Base-by-base conservation (phyloP, 2,888 invertebrate genomes). In the Xylophagus ater region DNA sequence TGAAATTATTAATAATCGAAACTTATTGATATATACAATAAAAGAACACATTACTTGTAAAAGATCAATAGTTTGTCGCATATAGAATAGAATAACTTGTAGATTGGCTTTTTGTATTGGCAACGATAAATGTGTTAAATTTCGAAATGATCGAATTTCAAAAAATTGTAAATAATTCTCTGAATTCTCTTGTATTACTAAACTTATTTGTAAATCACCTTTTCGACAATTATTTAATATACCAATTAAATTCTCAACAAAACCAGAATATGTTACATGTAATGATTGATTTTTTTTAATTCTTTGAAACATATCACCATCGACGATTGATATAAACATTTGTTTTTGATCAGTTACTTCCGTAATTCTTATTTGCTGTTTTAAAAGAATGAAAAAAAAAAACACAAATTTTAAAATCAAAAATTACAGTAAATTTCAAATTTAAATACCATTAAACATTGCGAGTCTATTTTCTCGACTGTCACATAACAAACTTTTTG, bases 311-410 rank as follows among this genome's bases (percentile, higher is more conserved):
- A 55, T 55, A 12, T 51, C 46, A 19, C 54, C 53, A 41, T 64
- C 64, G 12, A 64, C 55, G 0, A 61, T 64, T 3, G 59, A 57
- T n/a, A 63, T 56, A 32, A 57, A 64, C 59, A 64, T 59, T 33
- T 55, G 58, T 0, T 58, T 52, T 19, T 58, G 57, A 46, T 64
- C 59, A 15, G 52, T 45, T 29, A 57, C 60, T 40, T 63, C 63
- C 0, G 54, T 49, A 30, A 64, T 36, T 13, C 62, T 54, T 9
- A 64, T 38, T 56, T 64, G 64, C 61, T 63, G 33, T 2, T 34
- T n/a, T n/a, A n/a, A n/a, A n/a, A n/a, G n/a, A n/a, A n/a, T 42
- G 24, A 23, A 29, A 31, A 23, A 1, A 21, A 9, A 25, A n/a
- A n/a, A n/a, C n/a, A n/a, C n/a, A n/a, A n/a, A n/a, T n/a, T n/a